Evolutionary conservation across 1,140 invertebrate genomes (phyloP).

Genomic region (Brachionus plicatilis): DNA sequence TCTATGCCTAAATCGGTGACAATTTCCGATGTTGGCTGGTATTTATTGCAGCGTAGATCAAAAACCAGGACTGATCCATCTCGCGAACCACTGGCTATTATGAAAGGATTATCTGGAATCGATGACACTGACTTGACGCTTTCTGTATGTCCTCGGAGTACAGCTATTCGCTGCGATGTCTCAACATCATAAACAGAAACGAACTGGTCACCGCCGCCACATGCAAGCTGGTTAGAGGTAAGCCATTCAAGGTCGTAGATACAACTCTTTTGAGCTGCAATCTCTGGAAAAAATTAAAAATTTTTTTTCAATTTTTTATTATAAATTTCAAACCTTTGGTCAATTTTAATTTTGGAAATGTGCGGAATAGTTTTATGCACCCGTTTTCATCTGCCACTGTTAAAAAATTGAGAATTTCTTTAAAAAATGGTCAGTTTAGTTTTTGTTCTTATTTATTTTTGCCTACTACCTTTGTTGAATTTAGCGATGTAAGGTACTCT

Average conservation of each 20-base stretch:
- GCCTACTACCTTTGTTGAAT: slow-evolving; percentile 8
- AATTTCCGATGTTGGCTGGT: slow-evolving; percentile 11
- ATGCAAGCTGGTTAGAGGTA: slow-evolving; percentile 3
- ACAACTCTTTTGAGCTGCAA: slow-evolving; percentile 26
- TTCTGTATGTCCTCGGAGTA: slow-evolving; percentile 15
- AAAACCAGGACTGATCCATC: slow-evolving; percentile 23
- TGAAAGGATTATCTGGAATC: background rate
- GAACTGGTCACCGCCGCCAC: slow-evolving; percentile 25
- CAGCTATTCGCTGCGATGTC: background rate
- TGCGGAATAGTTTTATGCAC: background rate
- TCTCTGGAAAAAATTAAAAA: background rate
- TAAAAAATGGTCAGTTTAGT: background rate
- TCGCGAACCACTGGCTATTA: slow-evolving; percentile 12
- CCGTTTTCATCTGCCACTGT: slow-evolving; percentile 36
- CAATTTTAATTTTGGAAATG: slow-evolving; percentile 16
- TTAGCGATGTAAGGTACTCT: slow-evolving; percentile 35
- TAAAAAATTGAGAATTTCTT: slow-evolving; percentile 28
- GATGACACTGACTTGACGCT: slow-evolving; percentile 19
- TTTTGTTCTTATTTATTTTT: background rate
- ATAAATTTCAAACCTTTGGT: background rate
- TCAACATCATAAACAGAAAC: slow-evolving; percentile 7
- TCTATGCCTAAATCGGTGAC: background rate
- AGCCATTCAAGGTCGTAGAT: slow-evolving; percentile 37
- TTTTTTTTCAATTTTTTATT: background rate
- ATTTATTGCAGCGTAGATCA: slow-evolving; percentile 33